Evolutionary conservation across 2,888 invertebrate species (phyloP), one percentile per base, ranked within the genome.

Genomic region (Coelinius sp.): DNA sequence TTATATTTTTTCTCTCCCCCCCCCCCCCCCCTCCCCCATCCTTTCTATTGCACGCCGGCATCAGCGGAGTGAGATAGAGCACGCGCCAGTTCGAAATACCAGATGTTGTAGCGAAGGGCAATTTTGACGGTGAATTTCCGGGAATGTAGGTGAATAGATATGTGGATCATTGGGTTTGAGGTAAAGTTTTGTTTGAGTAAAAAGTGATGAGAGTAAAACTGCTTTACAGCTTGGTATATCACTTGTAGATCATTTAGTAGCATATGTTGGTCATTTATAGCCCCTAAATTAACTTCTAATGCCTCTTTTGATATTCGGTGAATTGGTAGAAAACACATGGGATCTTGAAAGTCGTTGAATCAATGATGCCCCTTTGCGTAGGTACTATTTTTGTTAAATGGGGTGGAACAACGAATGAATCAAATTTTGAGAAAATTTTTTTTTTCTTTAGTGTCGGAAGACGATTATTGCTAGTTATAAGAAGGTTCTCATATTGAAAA

Each of bases 111-210:
- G 63, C 14, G 38, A 17, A 62, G 59, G 53, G 67, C 49, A 65
- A 63, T 62, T 25, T 31, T 31, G 65, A 31, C 52, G 67, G 38
- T 25, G 46, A 69, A 53, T 62, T 77, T 75, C 64, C 52, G 49
- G 52, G 70, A 67, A 79, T 76, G 72, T 78, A 75, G 79, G 79
- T 78, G 78, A 79, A 78, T 75, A 74, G 78, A 79, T n/a, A n/a
- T 78, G 75, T 79, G 66, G 79, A 79, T 74, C 78, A 78, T 76
- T 75, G 77, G 77, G 75, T 73, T n/a, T 74, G 38, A 68, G 64
- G 59, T 59, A 73, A 73, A 71, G 67, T 68, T 59, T 46, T 17
- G 46, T 12, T n/a, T 2, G 44, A 25, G 25, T 35, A 68, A 17
- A 27, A 12, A 24, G 22, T 22, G 20, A 17, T 35, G 8, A 59